Percentiles rank a stretch among this genome's conserved stretches.
Evolutionary conservation across 2,113 vertebrate species (phyloP).

Genomic region (Muntiacus muntjak): DNA sequence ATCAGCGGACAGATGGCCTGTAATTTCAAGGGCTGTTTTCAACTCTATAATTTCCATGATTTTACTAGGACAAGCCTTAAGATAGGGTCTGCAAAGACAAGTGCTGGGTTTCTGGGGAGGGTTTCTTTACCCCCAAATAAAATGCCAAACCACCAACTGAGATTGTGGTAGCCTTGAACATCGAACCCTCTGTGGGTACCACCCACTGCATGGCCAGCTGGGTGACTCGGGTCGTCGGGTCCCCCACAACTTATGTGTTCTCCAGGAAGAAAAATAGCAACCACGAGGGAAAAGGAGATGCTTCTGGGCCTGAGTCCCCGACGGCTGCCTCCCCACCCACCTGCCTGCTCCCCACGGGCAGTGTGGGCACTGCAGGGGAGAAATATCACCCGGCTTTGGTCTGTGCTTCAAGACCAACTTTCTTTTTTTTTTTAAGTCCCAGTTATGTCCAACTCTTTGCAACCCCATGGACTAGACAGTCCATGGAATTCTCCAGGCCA

Average conservation of each 20-base stretch:
- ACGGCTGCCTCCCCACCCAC: fast-evolving
- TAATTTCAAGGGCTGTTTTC: neutral
- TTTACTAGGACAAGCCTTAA: neutral
- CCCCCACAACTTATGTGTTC: neutral
- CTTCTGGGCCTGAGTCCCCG: no score
- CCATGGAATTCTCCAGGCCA: neutral
- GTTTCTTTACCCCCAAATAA: neutral
- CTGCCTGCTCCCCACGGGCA: fast-evolving
- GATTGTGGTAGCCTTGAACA: neutral
- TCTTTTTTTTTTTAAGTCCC: neutral
- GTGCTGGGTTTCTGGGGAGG: neutral
- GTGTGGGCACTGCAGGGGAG: fast-evolving
- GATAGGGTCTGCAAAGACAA: neutral
- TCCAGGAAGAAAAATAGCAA: neutral
- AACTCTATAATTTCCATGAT: neutral
- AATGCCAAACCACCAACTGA: neutral
- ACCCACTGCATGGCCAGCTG: fast-evolving
- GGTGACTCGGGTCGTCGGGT: fast-evolving
- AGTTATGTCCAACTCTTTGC: neutral
- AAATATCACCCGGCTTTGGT: neutral
- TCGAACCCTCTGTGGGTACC: neutral
- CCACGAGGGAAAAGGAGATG: neutral
- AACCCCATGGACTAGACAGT: neutral
- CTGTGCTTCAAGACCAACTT: neutral
- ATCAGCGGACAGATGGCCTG: neutral